Conservation (phyloP, 92 coral and sea anemone species). For the Parazoanthus atlanticus region DNA sequence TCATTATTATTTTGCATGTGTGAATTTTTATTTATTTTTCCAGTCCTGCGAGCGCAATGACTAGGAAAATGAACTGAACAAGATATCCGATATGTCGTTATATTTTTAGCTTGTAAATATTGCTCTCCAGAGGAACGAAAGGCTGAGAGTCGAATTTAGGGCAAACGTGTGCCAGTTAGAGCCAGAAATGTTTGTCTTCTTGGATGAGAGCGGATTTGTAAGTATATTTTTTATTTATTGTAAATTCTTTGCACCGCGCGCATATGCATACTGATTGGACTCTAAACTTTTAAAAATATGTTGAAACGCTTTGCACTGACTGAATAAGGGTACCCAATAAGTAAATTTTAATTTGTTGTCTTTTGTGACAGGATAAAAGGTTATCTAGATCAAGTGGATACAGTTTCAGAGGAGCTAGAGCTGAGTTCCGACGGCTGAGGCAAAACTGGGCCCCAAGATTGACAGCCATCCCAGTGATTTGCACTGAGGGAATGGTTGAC, state of each 20-base stretch:
- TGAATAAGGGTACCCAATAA: no score
- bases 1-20: no score
- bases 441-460: not conserved
- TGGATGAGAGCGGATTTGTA: not conserved
- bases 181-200: not conserved
- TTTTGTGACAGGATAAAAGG: not conserved
- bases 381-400: not conserved
- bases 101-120: not conserved
- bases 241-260: no score
- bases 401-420: not conserved
- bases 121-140: not conserved
- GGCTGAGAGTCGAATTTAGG: not conserved
- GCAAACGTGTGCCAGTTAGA: not conserved
- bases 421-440: not conserved
- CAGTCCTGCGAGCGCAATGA: not conserved
- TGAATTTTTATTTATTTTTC: no score
- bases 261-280: no score
- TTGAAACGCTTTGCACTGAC: no score
- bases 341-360: not conserved
- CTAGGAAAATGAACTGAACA: not conserved
- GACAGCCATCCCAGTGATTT: slow-evolving; percentile 5
- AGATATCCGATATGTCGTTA: not conserved
- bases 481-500: slow-evolving; percentile 14
- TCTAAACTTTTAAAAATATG: no score
- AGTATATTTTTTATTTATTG: not conserved